Base-by-base conservation (phyloP, 2,888 invertebrate species). In the Torymus tubicola region DNA sequence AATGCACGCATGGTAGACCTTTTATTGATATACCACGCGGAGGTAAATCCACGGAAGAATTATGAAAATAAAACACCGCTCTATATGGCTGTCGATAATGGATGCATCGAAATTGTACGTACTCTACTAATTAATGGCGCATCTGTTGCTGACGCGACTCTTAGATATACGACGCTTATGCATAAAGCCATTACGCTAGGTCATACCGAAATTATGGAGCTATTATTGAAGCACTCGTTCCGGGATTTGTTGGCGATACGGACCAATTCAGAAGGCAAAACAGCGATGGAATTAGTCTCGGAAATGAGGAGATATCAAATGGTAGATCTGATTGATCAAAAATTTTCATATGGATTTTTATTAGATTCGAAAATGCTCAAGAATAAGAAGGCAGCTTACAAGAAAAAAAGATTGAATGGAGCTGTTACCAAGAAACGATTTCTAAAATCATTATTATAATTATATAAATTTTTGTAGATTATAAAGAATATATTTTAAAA, bases 41-140 rank as follows among this genome's bases (percentile, higher is more conserved):
- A 21, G 3, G 12, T 53, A 0, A 72, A 72, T 14, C 71, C 71
- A 1, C 2, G 0, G 2, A 1, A 21, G 0, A 71, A 71, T 4
- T 52, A 21, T 18, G 3, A 42, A 10, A 52, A 12, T 4, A 71
- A 71, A 18, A 71, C 61, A 12, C 71, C 71, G 1, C 52, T 71
- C 1, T 71, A 71, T 18, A 61, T 71, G 71, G 71, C 60, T 14
- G 60, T 71, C 10, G 71, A 61, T 16, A n/a, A 14, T 13, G 18
- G 31, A 2, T 61, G 61, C 16, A 4, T 21, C 1, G 61, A n/a
- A 0, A 71, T 71, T 2, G 61, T 14, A 13, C n/a, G 2, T 13
- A 21, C 61, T 21, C 14, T 71, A 10, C 21, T 71, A 18, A 31
- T 14, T 0, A 16, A 8, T 5, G 61, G 61, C 10, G 71, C 71